These are phyloP conservation scores for Rugalucina vietnamica DNA, from an alignment of 2,888 invertebrate genomes.

Conservation along the genomic window DNA sequence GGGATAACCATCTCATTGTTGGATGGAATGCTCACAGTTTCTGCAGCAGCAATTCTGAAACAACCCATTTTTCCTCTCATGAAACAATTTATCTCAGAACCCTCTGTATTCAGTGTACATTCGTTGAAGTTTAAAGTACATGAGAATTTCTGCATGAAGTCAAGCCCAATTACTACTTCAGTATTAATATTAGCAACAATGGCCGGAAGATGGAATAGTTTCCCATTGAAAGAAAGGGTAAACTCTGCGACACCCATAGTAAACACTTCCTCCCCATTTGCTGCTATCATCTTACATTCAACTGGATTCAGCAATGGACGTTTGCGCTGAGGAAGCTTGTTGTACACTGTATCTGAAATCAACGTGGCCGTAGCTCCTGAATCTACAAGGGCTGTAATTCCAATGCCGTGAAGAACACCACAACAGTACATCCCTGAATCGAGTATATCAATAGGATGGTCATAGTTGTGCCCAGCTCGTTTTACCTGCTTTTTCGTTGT, in stretches of 20 bases:
- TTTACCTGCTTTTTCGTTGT: neutral
- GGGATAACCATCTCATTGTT: neutral
- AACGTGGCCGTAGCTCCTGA: neutral
- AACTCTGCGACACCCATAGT: neutral
- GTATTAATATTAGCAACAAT: neutral
- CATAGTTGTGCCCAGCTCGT: neutral
- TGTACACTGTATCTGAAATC: neutral
- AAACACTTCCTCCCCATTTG: neutral
- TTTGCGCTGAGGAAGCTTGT: neutral
- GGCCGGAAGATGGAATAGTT: neutral
- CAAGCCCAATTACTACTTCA: neutral
- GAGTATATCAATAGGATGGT: neutral
- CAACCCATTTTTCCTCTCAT: neutral
- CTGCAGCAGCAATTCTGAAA: neutral
- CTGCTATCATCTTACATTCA: neutral
- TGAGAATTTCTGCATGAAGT: neutral
- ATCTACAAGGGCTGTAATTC: conserved; percentile 1
- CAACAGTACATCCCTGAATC: neutral
- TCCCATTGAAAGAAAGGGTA: neutral
- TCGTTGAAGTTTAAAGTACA: neutral
- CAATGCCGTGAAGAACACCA: neutral
- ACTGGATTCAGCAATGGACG: neutral
- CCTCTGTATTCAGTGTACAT: neutral
- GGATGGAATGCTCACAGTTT: neutral
- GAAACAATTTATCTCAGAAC: neutral